These are phyloP conservation scores for Peucedramus taeniatus DNA, from an alignment of 2,113 vertebrate species.

Conservation along the genomic window DNA sequence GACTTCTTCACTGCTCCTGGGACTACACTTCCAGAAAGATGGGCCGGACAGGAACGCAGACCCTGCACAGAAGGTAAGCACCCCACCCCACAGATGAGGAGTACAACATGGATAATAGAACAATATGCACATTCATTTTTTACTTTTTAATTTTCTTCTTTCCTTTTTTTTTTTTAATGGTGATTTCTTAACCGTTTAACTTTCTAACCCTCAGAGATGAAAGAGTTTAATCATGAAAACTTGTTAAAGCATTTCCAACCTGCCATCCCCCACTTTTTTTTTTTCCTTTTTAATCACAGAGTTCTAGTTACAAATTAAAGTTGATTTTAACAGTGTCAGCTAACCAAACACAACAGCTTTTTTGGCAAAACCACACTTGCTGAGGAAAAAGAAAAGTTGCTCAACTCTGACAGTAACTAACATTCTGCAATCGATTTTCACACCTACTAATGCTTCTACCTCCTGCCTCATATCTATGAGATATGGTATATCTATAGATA, in stretches of 20 bases:
- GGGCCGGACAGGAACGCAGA: not conserved
- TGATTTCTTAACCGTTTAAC: not conserved
- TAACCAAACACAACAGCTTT: not conserved
- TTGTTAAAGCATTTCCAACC: not conserved
- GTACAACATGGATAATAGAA: not conserved
- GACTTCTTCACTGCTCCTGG: not conserved
- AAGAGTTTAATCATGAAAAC: not conserved
- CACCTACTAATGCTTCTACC: conserved; percentile 13
- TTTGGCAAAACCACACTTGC: not conserved
- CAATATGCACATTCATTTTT: not conserved
- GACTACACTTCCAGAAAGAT: not conserved
- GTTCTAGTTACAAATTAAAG: not conserved
- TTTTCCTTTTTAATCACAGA: not conserved
- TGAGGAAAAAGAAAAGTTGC: not conserved
- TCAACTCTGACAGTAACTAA: not conserved
- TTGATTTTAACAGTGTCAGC: conserved; percentile 10
- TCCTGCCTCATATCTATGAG: not conserved
- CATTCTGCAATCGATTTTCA: not conserved
- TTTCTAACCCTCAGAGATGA: not conserved
- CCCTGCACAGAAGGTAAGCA: not conserved
- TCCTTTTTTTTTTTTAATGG: not conserved
- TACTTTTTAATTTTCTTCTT: not conserved
- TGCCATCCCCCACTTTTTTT: not conserved
- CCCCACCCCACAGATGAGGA: not conserved
- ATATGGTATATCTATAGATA: not conserved